Evolutionary conservation across 1,140 invertebrate species (phyloP).

Genomic region (Episyrphus balteatus): DNA sequence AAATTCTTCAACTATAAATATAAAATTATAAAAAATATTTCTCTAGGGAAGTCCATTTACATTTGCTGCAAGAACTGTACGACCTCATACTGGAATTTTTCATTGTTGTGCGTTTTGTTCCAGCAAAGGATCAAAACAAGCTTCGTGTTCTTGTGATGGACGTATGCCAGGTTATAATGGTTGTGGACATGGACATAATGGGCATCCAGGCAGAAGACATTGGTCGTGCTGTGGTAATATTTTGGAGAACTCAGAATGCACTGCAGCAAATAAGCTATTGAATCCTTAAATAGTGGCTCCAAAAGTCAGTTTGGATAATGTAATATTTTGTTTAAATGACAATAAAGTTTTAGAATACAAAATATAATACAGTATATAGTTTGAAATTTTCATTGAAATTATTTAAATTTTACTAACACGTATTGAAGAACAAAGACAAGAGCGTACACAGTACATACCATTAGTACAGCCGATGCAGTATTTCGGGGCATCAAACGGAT

Average conservation of each 20-base stretch:
- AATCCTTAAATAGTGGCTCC: no score
- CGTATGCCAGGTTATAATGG: conserved; percentile 62
- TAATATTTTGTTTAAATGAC: no score
- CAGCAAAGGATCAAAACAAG: conserved; percentile 55
- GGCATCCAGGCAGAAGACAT: conserved; percentile 62
- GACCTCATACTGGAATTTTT: conserved; percentile 55
- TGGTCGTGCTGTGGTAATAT: conserved; percentile 71
- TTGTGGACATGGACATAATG: conserved; percentile 66
- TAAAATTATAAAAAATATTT: neutral
- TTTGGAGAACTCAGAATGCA: conserved; percentile 45
- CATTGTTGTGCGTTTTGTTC: conserved; percentile 76
- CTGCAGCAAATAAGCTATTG: conserved; percentile 16
- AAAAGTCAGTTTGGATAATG: no score
- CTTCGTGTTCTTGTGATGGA: conserved; percentile 56
- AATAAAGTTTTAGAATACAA: no score
- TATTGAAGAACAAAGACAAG: no score
- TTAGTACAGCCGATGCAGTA: no score
- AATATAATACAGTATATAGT: no score
- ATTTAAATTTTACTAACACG: no score
- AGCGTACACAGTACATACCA: no score
- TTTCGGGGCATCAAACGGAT: no score
- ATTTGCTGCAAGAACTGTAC: conserved; percentile 42
- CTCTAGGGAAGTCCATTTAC: conserved; percentile 46
- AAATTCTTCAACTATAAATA: neutral
- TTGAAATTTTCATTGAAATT: no score